Evolutionary conservation across 2,797 vertebrate species (phyloP), one percentile per base, ranked within the genome.

Genomic region (Brachyrhaphis roseni): DNA sequence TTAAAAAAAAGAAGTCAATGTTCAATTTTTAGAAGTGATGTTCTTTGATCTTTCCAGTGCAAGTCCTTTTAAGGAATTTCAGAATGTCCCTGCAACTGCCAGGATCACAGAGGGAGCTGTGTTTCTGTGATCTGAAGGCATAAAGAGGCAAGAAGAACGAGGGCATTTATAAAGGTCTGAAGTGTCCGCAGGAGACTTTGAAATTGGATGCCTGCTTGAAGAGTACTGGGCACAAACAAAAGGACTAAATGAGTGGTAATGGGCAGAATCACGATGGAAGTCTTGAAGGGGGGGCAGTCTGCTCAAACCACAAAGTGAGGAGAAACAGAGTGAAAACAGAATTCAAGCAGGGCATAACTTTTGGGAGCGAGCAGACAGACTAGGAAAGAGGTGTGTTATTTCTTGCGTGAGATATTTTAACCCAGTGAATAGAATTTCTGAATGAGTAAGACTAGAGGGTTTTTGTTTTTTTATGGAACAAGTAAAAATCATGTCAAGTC

Each of bases 51-150:
- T 78, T 79, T 80, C 78, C 80, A 77, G 80, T 84, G 78, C 26
- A 75, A 70, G 2, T 81, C 88, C 89, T 87, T 91, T 86, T 92
- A 91, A 82, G 90, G 89, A 75, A 75, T 91, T 85, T 87, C 23
- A 79, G 86, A 90, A 93, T 10, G 77, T 64, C 7, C 7, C 68
- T 1, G 74, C 78, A 86, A 88, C 75, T 43, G 77, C 74, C 20
- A 73, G 62, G 75, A 85, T 85, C 81, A 83, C 84, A 78, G 83
- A 51, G 49, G 49, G 49, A 53, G 49, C 76, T 82, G 83, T 88
- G 82, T 86, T 88, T 87, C 86, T 71, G 62, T 80, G 76, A 74
- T 77, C 71, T 51, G 41, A 77, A 91, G 82, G 78, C 74, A 78
- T 4, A 76, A 10, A 49, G 74, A 86, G 77, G 70, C 75, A 71